phyloP scores from a whole-genome alignment of 2,888 invertebrate genomes.

The Plebejus melissa region DNA sequence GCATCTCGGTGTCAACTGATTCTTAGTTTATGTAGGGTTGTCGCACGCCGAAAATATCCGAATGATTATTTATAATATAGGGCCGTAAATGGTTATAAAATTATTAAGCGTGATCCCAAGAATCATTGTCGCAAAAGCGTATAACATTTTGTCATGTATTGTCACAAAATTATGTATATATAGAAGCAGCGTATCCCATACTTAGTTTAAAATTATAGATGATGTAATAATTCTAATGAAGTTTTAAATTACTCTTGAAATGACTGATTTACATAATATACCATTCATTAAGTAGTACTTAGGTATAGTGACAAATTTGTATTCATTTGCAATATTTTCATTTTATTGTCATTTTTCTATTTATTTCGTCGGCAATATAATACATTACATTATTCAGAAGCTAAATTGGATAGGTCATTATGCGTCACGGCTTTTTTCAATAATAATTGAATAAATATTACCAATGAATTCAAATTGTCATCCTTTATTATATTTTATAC shows the following conservation, averaged over 20 bases:
- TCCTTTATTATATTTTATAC: constrained; percentile 7
- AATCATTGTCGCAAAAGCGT: background rate
- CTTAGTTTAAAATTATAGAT: constrained; percentile 34
- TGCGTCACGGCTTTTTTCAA: background rate
- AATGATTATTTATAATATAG: background rate
- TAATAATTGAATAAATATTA: constrained; percentile 5
- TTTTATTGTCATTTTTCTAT: background rate
- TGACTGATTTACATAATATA: constrained; percentile 64
- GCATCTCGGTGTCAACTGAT: background rate
- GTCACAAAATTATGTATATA: constrained; percentile 13
- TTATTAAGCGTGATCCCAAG: background rate
- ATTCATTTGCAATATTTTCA: constrained; percentile 39
- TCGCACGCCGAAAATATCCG: background rate
- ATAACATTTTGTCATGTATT: constrained; percentile 2
- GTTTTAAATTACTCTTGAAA: constrained; percentile 57
- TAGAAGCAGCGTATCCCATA: constrained; percentile 26
- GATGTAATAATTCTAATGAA: constrained; percentile 41
- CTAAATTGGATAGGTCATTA: constrained; percentile 4
- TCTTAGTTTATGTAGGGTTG: background rate
- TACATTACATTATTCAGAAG: constrained; percentile 9
- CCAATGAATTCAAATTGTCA: constrained; percentile 7
- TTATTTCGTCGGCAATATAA: background rate
- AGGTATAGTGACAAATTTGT: constrained; percentile 48
- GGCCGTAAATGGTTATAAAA: background rate
- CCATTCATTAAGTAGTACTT: constrained; percentile 54